Conservation (phyloP, 2,888 invertebrate genomes). For the Drosophila anomelani region DNA sequence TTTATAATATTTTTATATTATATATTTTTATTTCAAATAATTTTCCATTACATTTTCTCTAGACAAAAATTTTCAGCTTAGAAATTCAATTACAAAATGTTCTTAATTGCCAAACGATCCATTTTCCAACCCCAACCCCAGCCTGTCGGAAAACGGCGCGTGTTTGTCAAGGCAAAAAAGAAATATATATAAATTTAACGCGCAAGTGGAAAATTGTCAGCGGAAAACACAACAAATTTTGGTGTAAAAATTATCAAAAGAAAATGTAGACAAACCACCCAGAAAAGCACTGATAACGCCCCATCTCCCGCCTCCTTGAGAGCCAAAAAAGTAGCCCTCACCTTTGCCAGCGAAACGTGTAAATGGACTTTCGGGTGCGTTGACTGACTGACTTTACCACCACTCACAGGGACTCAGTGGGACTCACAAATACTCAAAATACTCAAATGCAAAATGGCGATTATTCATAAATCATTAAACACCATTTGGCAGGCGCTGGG, state of each 20-base stretch:
- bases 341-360: constrained; percentile 64
- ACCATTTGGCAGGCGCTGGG: constrained; percentile 79
- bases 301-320: constrained; percentile 3
- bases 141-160: constrained; percentile 35
- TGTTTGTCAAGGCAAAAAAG: constrained; percentile 57
- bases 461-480: constrained; percentile 84
- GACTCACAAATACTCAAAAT: constrained; percentile 10
- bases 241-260: constrained; percentile 73
- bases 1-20: too few relatives aligned
- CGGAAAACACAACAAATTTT: constrained; percentile 41
- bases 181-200: constrained; percentile 58
- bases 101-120: constrained; percentile 39
- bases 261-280: constrained; percentile 56
- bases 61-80: background rate
- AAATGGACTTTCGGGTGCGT: constrained; percentile 72
- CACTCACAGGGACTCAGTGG: constrained; percentile 1
- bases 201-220: constrained; percentile 68
- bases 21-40: background rate
- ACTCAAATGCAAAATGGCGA: constrained; percentile 82
- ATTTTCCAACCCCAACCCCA: constrained; percentile 8
- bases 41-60: background rate
- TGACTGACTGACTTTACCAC: constrained; percentile 73
- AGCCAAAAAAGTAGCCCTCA: constrained; percentile 20
- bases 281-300: constrained; percentile 65
- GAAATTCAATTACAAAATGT: constrained; percentile 20